Percentiles rank a stretch among this genome's conserved stretches.
Evolutionary conservation across 2,797 vertebrate genomes (phyloP).

Genomic region (Nannoperca australis): DNA sequence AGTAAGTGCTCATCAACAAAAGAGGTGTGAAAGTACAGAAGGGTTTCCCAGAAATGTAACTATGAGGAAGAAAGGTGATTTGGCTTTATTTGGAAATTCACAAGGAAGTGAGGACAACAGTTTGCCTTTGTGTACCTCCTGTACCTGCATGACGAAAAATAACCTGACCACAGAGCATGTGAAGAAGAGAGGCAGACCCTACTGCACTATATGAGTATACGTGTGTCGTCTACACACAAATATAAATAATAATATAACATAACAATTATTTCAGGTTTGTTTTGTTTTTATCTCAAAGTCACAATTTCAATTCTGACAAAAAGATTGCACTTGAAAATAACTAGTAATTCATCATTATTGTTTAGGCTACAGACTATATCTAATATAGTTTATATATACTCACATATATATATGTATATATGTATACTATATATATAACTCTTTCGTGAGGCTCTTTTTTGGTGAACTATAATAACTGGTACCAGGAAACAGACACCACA

Average conservation of each 20-base stretch:
- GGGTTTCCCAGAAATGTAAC: not conserved
- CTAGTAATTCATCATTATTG: not conserved
- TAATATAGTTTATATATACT: too few relatives aligned
- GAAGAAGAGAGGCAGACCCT: not conserved
- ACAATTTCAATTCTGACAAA: not conserved
- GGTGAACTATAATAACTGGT: not conserved
- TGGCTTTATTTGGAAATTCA: not conserved
- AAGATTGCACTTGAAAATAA: too few relatives aligned
- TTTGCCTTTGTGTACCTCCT: not conserved
- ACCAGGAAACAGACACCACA: not conserved
- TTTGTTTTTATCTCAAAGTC: too few relatives aligned
- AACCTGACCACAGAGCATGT: too few relatives aligned
- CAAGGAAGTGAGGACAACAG: constrained; percentile 13
- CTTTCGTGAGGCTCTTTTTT: not conserved
- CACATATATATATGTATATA: too few relatives aligned
- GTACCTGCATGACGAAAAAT: not conserved
- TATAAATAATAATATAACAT: too few relatives aligned
- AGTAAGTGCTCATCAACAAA: not conserved
- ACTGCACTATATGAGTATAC: not conserved
- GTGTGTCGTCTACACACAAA: not conserved
- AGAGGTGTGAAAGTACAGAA: not conserved
- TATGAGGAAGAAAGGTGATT: not conserved
- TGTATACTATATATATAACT: too few relatives aligned
- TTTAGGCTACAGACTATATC: not conserved
- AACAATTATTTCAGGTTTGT: too few relatives aligned